phyloP scores from a whole-genome alignment of 2,113 vertebrate genomes.

The Miniopterus natalensis region DNA sequence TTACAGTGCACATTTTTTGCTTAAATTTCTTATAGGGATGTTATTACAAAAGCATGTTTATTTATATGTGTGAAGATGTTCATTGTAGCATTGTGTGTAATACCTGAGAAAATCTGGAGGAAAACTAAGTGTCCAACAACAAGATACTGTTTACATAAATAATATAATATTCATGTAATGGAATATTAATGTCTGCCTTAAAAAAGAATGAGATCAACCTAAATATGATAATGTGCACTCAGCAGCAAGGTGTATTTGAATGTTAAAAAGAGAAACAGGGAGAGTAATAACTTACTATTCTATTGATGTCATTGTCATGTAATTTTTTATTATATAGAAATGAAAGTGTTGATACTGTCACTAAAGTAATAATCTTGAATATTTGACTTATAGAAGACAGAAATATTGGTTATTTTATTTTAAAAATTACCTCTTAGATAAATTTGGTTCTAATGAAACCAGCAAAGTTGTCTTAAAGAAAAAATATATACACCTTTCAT shows the following conservation, averaged over 20 bases:
- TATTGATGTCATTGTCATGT: neutral
- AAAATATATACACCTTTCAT: neutral
- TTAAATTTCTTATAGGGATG: neutral
- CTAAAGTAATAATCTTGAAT: neutral
- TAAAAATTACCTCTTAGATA: neutral
- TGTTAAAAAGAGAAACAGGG: neutral
- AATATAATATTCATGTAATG: neutral
- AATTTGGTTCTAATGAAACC: neutral
- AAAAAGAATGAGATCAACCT: neutral
- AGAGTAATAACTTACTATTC: neutral
- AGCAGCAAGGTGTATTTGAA: neutral
- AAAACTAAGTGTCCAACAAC: neutral
- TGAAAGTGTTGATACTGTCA: neutral
- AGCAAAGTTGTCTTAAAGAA: neutral
- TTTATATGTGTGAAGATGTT: neutral
- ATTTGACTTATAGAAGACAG: neutral
- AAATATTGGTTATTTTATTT: conserved; percentile 16
- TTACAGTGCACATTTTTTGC: neutral
- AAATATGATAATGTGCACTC: neutral
- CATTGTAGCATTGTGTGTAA: neutral
- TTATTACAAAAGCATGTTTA: neutral
- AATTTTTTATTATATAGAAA: neutral
- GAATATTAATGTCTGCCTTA: neutral
- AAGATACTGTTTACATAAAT: neutral
- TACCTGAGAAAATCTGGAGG: neutral